Evolutionary conservation across 1,140 invertebrate genomes (phyloP).

Genomic region (Vanessa tameamea): DNA sequence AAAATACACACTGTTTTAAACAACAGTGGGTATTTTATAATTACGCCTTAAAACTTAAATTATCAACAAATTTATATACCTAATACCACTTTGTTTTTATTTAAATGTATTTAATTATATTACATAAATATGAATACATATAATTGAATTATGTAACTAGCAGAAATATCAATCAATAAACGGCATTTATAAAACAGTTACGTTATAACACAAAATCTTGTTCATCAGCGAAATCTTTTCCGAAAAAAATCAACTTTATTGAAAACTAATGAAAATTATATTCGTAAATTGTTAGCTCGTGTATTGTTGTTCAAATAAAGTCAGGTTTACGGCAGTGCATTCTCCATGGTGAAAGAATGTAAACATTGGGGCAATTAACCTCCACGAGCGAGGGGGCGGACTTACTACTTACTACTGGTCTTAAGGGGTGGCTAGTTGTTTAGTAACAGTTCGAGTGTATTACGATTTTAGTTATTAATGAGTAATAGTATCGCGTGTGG

Average conservation of each 20-base stretch:
- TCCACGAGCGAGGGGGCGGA: constrained; percentile 41
- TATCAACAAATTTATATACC: too few relatives aligned
- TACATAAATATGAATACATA: too few relatives aligned
- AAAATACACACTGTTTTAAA: too few relatives aligned
- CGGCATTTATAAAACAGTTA: too few relatives aligned
- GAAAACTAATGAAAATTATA: background rate
- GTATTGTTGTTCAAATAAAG: constrained; percentile 7
- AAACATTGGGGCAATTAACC: constrained; percentile 63
- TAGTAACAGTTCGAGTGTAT: constrained; percentile 11
- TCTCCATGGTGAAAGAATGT: constrained; percentile 75
- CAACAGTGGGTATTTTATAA: too few relatives aligned
- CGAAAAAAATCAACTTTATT: background rate
- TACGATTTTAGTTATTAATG: constrained; percentile 23
- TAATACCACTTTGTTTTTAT: too few relatives aligned
- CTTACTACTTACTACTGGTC: constrained; percentile 23
- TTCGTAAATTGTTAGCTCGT: background rate
- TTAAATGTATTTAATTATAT: too few relatives aligned
- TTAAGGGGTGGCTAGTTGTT: constrained; percentile 24
- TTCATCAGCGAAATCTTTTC: too few relatives aligned
- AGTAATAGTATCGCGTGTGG: background rate
- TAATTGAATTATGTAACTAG: too few relatives aligned
- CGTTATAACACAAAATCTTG: too few relatives aligned
- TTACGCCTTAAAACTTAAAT: too few relatives aligned
- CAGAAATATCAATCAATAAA: too few relatives aligned
- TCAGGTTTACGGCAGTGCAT: constrained; percentile 41